Evolutionary conservation across 2,888 invertebrate species (phyloP).

Genomic region (Troilus luridus): DNA sequence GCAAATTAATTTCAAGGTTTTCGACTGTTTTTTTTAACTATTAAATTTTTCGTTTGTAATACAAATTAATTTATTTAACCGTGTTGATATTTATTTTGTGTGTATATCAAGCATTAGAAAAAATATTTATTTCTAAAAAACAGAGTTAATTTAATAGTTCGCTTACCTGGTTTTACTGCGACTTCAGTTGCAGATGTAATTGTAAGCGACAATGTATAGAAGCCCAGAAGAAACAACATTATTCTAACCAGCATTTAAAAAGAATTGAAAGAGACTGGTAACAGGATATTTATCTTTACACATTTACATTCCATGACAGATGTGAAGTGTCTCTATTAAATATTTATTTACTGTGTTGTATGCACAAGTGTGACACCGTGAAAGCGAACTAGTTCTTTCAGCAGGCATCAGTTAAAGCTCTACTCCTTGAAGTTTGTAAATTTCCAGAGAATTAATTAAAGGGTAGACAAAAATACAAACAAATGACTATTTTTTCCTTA

Average conservation of each 20-base stretch:
- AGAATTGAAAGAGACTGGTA: neutral
- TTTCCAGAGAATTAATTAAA: neutral
- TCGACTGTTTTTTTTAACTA: neutral
- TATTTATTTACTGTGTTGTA: slow-evolving; percentile 20
- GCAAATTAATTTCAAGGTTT: neutral
- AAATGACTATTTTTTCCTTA: neutral
- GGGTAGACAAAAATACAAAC: neutral
- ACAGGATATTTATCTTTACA: slow-evolving; percentile 3
- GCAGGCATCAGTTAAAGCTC: neutral
- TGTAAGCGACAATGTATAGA: neutral
- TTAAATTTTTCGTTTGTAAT: neutral
- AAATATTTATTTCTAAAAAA: neutral
- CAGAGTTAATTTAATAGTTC: neutral
- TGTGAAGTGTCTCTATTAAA: slow-evolving; percentile 9
- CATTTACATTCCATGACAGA: neutral
- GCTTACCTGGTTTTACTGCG: neutral
- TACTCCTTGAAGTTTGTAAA: neutral
- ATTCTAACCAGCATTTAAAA: neutral
- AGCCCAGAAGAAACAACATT: slow-evolving; percentile 22
- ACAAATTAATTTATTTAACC: neutral
- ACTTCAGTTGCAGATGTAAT: neutral
- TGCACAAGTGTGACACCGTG: neutral
- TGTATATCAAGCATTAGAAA: neutral
- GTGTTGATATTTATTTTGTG: neutral
- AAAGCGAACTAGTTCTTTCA: neutral